These are phyloP conservation scores for Chelonus formosanus DNA, from an alignment of 2,888 invertebrate species.

Conservation along the genomic window DNA sequence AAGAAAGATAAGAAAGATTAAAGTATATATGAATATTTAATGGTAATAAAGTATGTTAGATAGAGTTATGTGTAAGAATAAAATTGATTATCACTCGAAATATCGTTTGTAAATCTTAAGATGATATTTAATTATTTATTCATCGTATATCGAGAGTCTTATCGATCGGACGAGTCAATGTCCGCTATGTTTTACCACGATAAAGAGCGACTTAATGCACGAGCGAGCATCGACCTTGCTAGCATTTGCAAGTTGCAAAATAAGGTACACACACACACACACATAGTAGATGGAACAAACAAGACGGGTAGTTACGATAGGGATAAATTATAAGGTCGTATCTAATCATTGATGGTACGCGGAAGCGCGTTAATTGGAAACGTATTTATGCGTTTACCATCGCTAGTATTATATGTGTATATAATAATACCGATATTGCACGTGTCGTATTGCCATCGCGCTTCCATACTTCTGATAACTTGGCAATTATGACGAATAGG, in stretches of 20 bases:
- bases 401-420: constrained; percentile 4
- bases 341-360: constrained; percentile 49
- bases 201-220: constrained; percentile 36
- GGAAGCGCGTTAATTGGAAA: constrained; percentile 55
- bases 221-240: constrained; percentile 37
- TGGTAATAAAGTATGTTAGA: too few species aligned
- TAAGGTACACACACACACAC: constrained; percentile 15
- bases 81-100: background rate
- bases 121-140: constrained; percentile 35
- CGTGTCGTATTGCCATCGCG: constrained; percentile 4
- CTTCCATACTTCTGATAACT: constrained; percentile 25
- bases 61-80: too few species aligned
- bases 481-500: constrained; percentile 49
- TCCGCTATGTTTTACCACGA: constrained; percentile 32
- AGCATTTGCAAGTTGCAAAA: constrained; percentile 8
- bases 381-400: constrained; percentile 39
- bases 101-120: constrained; percentile 24
- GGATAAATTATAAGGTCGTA: constrained; percentile 41
- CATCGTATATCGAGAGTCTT: constrained; percentile 24
- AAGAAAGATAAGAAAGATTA: too few species aligned
- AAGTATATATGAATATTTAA: too few species aligned
- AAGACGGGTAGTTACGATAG: constrained; percentile 23
- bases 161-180: constrained; percentile 35
- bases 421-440: constrained; percentile 17
- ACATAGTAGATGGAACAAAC: background rate